These are phyloP conservation scores for Sebastes melanostomus DNA, from an alignment of 2,797 vertebrate genomes.

Conservation along the genomic window DNA sequence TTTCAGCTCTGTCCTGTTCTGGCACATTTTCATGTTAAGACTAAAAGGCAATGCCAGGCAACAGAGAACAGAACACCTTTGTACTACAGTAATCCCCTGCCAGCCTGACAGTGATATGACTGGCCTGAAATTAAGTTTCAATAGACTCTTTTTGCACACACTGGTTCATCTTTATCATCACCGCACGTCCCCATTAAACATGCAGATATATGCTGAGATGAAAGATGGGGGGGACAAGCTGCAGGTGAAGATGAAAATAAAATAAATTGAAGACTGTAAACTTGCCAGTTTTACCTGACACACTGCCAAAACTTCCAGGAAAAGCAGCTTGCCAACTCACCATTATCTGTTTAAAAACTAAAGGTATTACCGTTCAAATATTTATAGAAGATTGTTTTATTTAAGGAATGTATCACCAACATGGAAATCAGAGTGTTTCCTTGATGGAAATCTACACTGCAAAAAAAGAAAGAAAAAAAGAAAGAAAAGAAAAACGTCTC, in stretches of 20 bases:
- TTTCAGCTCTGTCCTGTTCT: conserved; percentile 54
- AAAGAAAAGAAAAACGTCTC: background rate
- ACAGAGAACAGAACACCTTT: conserved; percentile 69
- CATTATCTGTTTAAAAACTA: conserved; percentile 3
- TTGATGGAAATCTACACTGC: conserved; percentile 23
- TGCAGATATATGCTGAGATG: background rate
- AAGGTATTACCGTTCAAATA: background rate
- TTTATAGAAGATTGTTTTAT: background rate
- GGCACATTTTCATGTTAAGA: conserved; percentile 60
- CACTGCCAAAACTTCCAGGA: conserved; percentile 9
- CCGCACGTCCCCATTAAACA: background rate
- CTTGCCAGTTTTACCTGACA: conserved; percentile 14
- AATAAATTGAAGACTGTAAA: background rate
- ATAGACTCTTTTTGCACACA: conserved; percentile 11
- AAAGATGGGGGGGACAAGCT: background rate
- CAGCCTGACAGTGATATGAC: conserved; percentile 57
- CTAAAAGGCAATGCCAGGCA: conserved; percentile 41
- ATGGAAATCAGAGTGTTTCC: background rate
- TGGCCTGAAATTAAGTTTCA: conserved; percentile 53
- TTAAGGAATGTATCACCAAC: background rate
- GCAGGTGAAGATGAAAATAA: conserved; percentile 26
- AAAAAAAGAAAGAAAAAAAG: background rate
- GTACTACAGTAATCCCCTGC: conserved; percentile 41
- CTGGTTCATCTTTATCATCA: conserved; percentile 13
- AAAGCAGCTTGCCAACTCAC: background rate